phyloP scores from a whole-genome alignment of 2,888 invertebrate species.

The Lasioglossum marginatum region DNA sequence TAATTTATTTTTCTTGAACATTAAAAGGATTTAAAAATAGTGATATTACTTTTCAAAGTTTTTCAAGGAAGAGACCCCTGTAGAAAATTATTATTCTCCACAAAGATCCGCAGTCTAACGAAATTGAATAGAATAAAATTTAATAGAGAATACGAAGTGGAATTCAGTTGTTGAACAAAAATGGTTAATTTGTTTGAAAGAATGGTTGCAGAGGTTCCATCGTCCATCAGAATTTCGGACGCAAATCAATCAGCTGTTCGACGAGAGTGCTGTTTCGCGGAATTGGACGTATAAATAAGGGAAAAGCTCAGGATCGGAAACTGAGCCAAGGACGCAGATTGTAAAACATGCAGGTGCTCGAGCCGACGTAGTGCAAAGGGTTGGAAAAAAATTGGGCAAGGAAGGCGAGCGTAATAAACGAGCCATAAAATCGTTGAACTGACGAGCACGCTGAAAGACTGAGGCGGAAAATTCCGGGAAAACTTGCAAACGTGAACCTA shows the following conservation, averaged over 20 bases:
- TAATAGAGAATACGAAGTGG: background rate
- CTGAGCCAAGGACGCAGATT: conserved; percentile 56
- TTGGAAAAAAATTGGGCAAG: conserved; percentile 38
- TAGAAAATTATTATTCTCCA: background rate
- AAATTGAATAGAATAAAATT: background rate
- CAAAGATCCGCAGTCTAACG: background rate
- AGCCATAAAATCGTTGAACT: conserved; percentile 39
- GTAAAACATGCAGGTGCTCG: conserved; percentile 43
- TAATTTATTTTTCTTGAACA: too few species aligned
- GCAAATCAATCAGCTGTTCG: background rate
- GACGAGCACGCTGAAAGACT: background rate
- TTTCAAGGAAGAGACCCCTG: too few species aligned
- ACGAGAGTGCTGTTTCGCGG: conserved; percentile 1
- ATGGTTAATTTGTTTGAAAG: background rate
- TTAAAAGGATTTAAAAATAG: too few species aligned
- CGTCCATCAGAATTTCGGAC: background rate
- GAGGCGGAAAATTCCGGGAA: background rate
- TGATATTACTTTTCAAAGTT: too few species aligned
- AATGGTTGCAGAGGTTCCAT: background rate
- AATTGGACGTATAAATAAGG: conserved; percentile 26
- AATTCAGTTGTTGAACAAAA: background rate
- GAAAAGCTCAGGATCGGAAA: conserved; percentile 43
- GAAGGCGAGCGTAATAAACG: conserved; percentile 25
- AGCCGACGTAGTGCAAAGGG: conserved; percentile 5
- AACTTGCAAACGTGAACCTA: background rate